Evolutionary conservation across 2,113 vertebrate genomes (phyloP).

Genomic region (Myotis yumanensis): DNA sequence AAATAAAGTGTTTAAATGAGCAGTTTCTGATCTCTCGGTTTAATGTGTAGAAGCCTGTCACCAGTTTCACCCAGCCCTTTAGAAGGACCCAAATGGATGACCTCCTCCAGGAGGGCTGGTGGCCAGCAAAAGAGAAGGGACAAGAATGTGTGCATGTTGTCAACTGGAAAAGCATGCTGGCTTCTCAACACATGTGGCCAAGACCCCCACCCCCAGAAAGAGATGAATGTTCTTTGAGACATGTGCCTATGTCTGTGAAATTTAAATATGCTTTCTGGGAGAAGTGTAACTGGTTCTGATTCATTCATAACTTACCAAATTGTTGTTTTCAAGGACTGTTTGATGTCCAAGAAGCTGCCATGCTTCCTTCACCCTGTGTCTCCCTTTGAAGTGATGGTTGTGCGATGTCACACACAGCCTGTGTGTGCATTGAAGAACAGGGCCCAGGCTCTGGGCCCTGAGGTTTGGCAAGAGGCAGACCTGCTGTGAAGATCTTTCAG

Average conservation of each 20-base stretch:
- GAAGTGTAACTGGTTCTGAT: slow-evolving; percentile 64
- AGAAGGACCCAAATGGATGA: neutral
- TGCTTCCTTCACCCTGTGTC: neutral
- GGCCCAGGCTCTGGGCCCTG: neutral
- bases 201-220: neutral
- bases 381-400: slow-evolving; percentile 53
- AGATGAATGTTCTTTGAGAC: neutral
- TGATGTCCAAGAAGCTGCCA: slow-evolving; percentile 52
- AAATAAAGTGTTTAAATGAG: neutral
- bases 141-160: fast-evolving
- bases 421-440: neutral
- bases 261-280: slow-evolving; percentile 35
- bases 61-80: neutral
- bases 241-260: neutral
- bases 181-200: neutral
- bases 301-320: slow-evolving; percentile 57
- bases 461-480: slow-evolving; percentile 35
- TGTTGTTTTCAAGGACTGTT: slow-evolving; percentile 57
- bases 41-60: neutral
- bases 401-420: neutral
- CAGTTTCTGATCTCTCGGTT: neutral
- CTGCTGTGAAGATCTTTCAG: neutral
- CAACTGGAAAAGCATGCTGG: neutral
- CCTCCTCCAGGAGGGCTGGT: neutral
- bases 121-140: neutral